A percentile compares a stretch with the other conserved stretches of the same genome.
Evolutionary conservation across 1,140 invertebrate species (phyloP).

Genomic region (Solenopsis invicta): DNA sequence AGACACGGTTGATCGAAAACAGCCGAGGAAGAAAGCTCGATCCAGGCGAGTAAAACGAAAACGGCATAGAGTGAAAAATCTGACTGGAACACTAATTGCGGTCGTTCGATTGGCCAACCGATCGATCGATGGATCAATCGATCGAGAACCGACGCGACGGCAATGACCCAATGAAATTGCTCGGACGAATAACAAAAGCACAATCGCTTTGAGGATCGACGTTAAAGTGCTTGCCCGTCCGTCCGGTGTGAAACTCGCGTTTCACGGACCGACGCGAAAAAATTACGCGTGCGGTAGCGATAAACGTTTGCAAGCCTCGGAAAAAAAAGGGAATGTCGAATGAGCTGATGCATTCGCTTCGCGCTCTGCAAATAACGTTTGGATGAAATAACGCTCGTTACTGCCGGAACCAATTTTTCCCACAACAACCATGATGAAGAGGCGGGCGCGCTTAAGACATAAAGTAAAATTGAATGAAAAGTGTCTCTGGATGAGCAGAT

Average conservation of each 20-base stretch:
- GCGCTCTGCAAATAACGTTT: slow-evolving; percentile 18
- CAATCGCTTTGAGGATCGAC: slow-evolving; percentile 66
- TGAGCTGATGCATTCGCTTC: slow-evolving; percentile 21
- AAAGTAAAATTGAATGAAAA: neutral
- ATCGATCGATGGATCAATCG: slow-evolving; percentile 26
- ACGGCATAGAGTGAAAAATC: slow-evolving; percentile 37
- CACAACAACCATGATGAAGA: neutral
- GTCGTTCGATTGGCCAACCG: slow-evolving; percentile 36
- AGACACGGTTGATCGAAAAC: slow-evolving; percentile 55
- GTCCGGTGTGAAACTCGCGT: slow-evolving; percentile 51
- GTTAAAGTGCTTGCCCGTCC: slow-evolving; percentile 32
- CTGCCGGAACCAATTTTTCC: slow-evolving; percentile 11
- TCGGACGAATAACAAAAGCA: slow-evolving; percentile 72
- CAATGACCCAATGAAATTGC: slow-evolving; percentile 69
- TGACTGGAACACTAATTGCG: slow-evolving; percentile 69
- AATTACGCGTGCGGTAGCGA: slow-evolving; percentile 35
- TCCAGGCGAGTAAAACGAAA: slow-evolving; percentile 21
- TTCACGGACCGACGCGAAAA: slow-evolving; percentile 59
- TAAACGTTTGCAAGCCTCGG: slow-evolving; percentile 6
- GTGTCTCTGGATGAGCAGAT: too few relatives aligned
- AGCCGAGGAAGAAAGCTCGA: slow-evolving; percentile 14
- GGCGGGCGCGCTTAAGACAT: neutral
- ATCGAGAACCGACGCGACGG: neutral
- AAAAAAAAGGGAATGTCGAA: slow-evolving; percentile 33
- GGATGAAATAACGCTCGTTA: slow-evolving; percentile 50